Percentiles rank a stretch among this genome's conserved stretches.
Evolutionary conservation across 2,888 invertebrate species (phyloP).

Genomic region (Crepidodera aurea): DNA sequence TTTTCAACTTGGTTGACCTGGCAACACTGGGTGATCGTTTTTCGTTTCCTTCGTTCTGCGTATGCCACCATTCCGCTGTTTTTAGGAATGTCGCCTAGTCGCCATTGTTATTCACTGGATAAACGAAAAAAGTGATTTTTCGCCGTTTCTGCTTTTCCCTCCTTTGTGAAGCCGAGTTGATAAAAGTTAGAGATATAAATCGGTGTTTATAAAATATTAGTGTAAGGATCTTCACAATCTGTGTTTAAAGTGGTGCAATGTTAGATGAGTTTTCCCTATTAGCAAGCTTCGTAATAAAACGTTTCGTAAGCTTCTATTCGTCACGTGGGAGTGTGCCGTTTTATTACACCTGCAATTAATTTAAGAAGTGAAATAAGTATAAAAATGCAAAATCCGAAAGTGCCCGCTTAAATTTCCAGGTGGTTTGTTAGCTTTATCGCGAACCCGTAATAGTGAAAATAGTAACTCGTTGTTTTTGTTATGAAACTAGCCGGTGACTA

Average conservation of each 20-base stretch:
- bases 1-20: too few relatives aligned
- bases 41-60: conserved; percentile 25
- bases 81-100: conserved; percentile 53
- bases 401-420: conserved; percentile 26
- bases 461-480: conserved; percentile 34
- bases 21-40: conserved; percentile 23
- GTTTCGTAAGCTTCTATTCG: conserved; percentile 57
- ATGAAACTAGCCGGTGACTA: conserved; percentile 57
- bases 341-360: conserved; percentile 39
- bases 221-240: conserved; percentile 48
- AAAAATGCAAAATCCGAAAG: conserved; percentile 21
- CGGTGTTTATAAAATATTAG: conserved; percentile 32
- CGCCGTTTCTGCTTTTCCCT: conserved; percentile 12
- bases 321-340: conserved; percentile 56
- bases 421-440: conserved; percentile 19
- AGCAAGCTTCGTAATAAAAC: conserved; percentile 48
- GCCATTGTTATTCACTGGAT: conserved; percentile 61
- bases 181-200: conserved; percentile 16
- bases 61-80: conserved; percentile 55
- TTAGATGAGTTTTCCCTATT: conserved; percentile 55
- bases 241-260: conserved; percentile 60
- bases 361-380: conserved; percentile 27
- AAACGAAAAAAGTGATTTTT: conserved; percentile 47
- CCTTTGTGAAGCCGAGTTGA: conserved; percentile 11
- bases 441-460: conserved; percentile 25